A percentile compares a stretch with the other conserved stretches of the same genome.
Evolutionary conservation across 1,140 invertebrate species (phyloP).

Genomic region (Drosophila punjabiensis): DNA sequence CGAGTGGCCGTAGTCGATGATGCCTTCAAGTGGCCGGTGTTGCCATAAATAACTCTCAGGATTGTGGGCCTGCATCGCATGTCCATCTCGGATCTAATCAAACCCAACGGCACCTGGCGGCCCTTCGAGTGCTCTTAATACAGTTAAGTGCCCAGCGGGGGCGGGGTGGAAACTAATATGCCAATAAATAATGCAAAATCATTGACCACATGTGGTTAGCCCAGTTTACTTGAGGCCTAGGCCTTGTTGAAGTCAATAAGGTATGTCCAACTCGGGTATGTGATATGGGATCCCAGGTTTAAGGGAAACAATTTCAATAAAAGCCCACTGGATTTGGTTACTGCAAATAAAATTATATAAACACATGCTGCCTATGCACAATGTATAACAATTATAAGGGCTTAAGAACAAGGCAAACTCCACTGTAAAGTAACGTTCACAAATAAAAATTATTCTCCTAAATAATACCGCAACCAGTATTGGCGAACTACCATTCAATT

Average conservation of each 20-base stretch:
- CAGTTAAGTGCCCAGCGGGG: not conserved
- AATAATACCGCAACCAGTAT: not conserved
- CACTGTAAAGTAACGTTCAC: too few species aligned
- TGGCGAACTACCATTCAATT: not conserved
- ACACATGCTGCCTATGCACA: not conserved
- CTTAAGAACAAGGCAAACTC: not conserved
- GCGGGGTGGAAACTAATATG: conserved; percentile 3
- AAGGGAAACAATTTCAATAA: not conserved
- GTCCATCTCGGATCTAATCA: conserved; percentile 33
- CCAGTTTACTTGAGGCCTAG: not conserved
- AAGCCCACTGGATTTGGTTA: not conserved
- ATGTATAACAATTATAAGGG: too few species aligned
- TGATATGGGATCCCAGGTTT: not conserved
- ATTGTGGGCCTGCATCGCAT: conserved; percentile 7
- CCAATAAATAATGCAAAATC: conserved; percentile 27
- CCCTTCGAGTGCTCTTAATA: conserved; percentile 15
- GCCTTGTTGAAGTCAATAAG: conserved; percentile 1
- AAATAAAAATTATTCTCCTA: not conserved
- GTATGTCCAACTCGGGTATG: not conserved
- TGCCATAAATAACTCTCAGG: conserved; percentile 41
- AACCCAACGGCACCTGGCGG: conserved; percentile 26
- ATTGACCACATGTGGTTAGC: conserved; percentile 10
- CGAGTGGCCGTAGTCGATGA: conserved; percentile 19
- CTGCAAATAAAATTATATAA: not conserved
- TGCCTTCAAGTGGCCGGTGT: conserved; percentile 31